Conservation (phyloP, 2,797 vertebrate species). For the Pangasius larnaudii region DNA sequence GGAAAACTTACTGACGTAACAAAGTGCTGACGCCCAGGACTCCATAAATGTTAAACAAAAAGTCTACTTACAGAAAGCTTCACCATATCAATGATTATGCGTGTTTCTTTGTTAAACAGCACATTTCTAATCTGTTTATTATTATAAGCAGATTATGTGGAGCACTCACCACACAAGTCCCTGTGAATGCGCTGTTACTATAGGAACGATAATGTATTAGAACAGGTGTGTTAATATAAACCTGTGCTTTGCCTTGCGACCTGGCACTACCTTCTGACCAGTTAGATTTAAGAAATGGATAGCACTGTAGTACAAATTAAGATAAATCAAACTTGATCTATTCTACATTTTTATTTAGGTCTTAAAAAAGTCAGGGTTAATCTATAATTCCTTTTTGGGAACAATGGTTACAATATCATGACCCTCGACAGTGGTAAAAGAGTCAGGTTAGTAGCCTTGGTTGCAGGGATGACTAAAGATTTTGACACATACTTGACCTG, state of each 20-base stretch:
- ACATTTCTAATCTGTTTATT: background rate
- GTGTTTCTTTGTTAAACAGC: background rate
- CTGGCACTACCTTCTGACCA: background rate
- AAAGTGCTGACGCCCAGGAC: background rate
- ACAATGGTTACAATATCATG: background rate
- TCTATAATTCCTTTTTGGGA: background rate
- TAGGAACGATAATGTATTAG: background rate
- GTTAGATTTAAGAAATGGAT: background rate
- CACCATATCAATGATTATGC: background rate
- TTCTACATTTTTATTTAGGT: background rate
- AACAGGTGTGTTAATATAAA: background rate
- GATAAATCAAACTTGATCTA: background rate
- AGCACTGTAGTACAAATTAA: background rate
- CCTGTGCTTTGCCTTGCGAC: background rate
- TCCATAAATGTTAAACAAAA: background rate
- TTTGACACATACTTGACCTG: constrained; percentile 14
- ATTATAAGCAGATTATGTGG: background rate
- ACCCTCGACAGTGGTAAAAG: background rate
- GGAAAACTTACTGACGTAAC: background rate
- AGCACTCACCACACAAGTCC: background rate
- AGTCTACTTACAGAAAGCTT: background rate
- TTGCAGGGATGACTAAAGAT: constrained; percentile 1
- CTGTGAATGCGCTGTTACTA: background rate
- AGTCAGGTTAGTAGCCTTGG: background rate
- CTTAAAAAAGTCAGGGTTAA: background rate